These are phyloP conservation scores for Trissolcus brochymenae DNA, from an alignment of 2,888 invertebrate species.

Conservation along the genomic window DNA sequence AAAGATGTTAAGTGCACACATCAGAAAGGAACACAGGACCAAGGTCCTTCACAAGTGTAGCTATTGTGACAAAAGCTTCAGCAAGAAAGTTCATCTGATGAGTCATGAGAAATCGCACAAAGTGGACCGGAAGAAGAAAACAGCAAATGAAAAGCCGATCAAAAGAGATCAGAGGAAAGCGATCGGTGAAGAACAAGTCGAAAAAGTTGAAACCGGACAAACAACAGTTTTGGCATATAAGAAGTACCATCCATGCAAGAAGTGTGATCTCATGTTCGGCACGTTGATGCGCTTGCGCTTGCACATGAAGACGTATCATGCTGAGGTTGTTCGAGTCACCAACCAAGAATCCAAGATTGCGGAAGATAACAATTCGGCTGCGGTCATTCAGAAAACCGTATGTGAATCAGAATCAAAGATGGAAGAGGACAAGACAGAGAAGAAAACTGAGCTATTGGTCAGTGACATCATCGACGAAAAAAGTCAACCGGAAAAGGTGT, in stretches of 20 bases:
- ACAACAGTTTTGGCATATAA: not conserved
- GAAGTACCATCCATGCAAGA: slow-evolving; percentile 8
- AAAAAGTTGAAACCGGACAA: not conserved
- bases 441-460: too few species aligned
- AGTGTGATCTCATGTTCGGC: slow-evolving; percentile 17
- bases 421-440: too few species aligned
- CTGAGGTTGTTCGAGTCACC: not conserved
- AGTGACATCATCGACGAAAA: too few species aligned
- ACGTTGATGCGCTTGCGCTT: not conserved
- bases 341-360: not conserved
- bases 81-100: not conserved
- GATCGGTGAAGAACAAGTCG: not conserved
- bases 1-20: slow-evolving; percentile 17
- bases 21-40: slow-evolving; percentile 16
- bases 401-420: too few species aligned
- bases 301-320: slow-evolving; percentile 8
- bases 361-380: too few species aligned
- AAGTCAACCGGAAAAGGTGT: too few species aligned
- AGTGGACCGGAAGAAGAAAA: not conserved
- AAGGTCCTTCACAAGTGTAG: not conserved
- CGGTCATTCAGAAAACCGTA: too few species aligned
- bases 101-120: not conserved
- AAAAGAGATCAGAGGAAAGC: not conserved
- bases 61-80: not conserved
- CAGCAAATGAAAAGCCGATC: not conserved